Conservation (phyloP, 2,888 invertebrate genomes). For the Drosophila nigritarsus region DNA sequence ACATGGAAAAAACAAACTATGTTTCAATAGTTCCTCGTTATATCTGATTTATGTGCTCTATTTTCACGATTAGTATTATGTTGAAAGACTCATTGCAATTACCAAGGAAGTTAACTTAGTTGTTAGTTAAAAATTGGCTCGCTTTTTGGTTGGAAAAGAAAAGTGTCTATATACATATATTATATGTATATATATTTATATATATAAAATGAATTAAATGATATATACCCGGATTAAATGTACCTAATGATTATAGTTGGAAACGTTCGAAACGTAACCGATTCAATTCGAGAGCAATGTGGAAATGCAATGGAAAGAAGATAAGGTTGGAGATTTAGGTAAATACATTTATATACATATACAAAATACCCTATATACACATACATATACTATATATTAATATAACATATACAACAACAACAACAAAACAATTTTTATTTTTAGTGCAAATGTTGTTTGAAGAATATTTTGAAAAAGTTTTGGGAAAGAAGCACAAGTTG, state of each 20-base stretch:
- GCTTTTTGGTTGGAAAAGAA: slow-evolving; percentile 24
- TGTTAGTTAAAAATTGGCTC: slow-evolving; percentile 42
- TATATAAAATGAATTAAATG: neutral
- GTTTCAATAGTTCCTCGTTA: slow-evolving; percentile 54
- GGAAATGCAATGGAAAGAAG: slow-evolving; percentile 55
- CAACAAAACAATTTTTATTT: slow-evolving; percentile 24
- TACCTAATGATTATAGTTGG: slow-evolving; percentile 26
- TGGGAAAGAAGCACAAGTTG: neutral
- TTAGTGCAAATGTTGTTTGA: slow-evolving; percentile 39
- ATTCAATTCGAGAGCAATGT: slow-evolving; percentile 66
- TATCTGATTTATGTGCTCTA: slow-evolving; percentile 33
- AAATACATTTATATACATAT: slow-evolving; percentile 44
- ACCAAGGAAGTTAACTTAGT: slow-evolving; percentile 71
- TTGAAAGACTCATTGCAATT: slow-evolving; percentile 68
- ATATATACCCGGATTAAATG: slow-evolving; percentile 22
- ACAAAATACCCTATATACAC: slow-evolving; percentile 52
- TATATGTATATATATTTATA: neutral
- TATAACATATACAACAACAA: slow-evolving; percentile 20
- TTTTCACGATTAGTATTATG: slow-evolving; percentile 40
- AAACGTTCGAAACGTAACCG: slow-evolving; percentile 28
- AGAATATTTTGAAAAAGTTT: slow-evolving; percentile 24
- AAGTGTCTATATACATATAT: slow-evolving; percentile 25
- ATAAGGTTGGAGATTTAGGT: slow-evolving; percentile 25
- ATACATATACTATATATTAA: slow-evolving; percentile 20
- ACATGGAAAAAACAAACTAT: slow-evolving; percentile 13